A percentile compares a stretch with the other conserved stretches of the same genome.
Evolutionary conservation across 2,797 vertebrate species (phyloP).

Genomic region (Hypotaenidia philippensis): DNA sequence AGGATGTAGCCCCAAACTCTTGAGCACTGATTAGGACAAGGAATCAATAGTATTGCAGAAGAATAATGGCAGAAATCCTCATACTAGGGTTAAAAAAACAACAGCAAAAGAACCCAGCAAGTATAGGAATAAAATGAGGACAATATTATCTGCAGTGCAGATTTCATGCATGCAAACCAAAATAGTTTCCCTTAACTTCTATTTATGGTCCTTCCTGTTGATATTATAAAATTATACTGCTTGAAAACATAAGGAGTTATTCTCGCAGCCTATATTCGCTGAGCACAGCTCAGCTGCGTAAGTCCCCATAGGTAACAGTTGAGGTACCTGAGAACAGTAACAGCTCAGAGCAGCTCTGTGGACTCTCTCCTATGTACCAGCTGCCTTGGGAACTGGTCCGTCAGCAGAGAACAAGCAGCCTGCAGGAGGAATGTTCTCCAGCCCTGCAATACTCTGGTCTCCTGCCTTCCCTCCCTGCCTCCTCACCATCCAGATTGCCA

Average conservation of each 20-base stretch:
- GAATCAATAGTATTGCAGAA: background rate
- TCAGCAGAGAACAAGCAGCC: background rate
- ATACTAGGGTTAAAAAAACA: background rate
- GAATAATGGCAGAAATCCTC: background rate
- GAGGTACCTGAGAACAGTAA: background rate
- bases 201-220: background rate
- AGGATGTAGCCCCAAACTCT: background rate
- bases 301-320: background rate
- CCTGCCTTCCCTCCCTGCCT: background rate
- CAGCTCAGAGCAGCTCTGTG: background rate
- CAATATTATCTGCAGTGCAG: background rate
- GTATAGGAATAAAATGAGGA: background rate
- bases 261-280: background rate
- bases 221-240: background rate
- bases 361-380: background rate
- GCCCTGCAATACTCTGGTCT: rapidly evolving
- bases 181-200: background rate
- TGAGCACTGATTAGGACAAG: background rate
- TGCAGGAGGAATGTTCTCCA: background rate
- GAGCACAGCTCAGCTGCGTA: background rate
- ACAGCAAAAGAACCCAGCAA: too few species aligned
- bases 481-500: background rate
- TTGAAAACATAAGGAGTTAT: background rate
- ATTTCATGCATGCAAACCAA: background rate
- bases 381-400: background rate